Conservation (phyloP, 2,888 invertebrate genomes). For the Athalia cordata region DNA sequence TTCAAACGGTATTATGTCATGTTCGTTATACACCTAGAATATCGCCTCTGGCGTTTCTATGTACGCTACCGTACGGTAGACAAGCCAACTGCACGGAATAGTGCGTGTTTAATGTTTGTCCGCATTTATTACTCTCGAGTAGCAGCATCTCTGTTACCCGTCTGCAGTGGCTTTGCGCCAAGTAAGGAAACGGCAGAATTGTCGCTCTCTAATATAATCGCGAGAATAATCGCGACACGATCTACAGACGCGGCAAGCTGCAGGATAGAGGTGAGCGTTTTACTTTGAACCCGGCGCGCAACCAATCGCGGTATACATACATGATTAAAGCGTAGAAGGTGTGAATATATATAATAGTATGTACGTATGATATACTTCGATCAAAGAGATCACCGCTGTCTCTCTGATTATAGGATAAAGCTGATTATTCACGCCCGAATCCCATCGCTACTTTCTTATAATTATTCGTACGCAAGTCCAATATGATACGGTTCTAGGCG, state of each 20-base stretch:
- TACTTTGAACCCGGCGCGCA: slow-evolving; percentile 34
- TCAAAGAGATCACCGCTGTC: slow-evolving; percentile 27
- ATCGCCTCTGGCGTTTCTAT: not conserved
- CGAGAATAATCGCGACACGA: slow-evolving; percentile 6
- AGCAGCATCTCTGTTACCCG: not conserved
- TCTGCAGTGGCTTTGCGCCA: not conserved
- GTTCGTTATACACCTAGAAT: not conserved
- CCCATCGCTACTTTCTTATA: not conserved
- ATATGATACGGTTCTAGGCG: not conserved
- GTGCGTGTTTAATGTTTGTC: not conserved
- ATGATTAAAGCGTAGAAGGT: too few species aligned
- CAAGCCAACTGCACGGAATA: not conserved
- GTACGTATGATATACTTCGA: slow-evolving; percentile 13
- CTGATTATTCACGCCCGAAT: slow-evolving; percentile 25
- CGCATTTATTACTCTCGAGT: not conserved
- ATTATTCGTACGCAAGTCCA: too few species aligned
- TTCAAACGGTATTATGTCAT: slow-evolving; percentile 8
- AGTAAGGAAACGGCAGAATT: not conserved
- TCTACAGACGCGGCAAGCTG: not conserved
- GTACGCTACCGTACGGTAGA: too few species aligned
- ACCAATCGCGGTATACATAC: slow-evolving; percentile 23
- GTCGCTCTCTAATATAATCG: too few species aligned
- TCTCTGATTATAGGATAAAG: slow-evolving; percentile 21
- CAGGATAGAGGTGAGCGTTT: not conserved
- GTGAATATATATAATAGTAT: too few species aligned